Evolutionary conservation across 2,113 vertebrate species (phyloP), one percentile per base, ranked within the genome.

Genomic region (Hypanus sabinus): DNA sequence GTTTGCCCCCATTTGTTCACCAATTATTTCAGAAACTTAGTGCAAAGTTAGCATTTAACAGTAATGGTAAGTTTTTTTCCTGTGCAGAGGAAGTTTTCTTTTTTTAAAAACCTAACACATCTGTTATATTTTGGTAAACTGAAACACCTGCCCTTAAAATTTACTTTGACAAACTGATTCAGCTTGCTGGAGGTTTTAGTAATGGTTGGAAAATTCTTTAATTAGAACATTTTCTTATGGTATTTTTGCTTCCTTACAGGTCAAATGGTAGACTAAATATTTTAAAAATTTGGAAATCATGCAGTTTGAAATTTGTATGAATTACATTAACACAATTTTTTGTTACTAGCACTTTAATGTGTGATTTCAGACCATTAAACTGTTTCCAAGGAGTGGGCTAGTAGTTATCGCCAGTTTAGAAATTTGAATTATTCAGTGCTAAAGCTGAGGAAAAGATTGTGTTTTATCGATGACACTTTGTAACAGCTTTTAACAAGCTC

Each of bases 101-200:
- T 9, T 46, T 1, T n/a, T n/a, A n/a, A 16, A 71, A 93, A 73
- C 38, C 70, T 93, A 24, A 73, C 91, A 93, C 91, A 55, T 93
- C 68, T 93, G 91, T 75, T 73, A 24, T 93, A 93, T 93, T 93
- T 55, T 93, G 85, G 91, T 33, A 93, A 38, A 73, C 46, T 73
- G 91, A 33, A 55, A 93, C 38, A 73, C 91, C 33, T 93, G 65
- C 16, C 20, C 24, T 30, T 0, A 93, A 73, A 38, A 93, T 73
- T 27, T 75, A 27, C 68, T 75, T 93, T 93, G 33, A 55, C 7
- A 73, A 88, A 65, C 30, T 6, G 30, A 14, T 68, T 20, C 38
- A 55, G 73, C 18, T 71, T 73, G 24, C 24, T 46, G 38, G 22
- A 75, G 24, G 11, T 93, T 55, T 27, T 14, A 46, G 65, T 24